Percentiles rank a stretch among this genome's conserved stretches.
Conservation (phyloP, 2,113 vertebrate genomes). For the Electrona antarctica region DNA sequence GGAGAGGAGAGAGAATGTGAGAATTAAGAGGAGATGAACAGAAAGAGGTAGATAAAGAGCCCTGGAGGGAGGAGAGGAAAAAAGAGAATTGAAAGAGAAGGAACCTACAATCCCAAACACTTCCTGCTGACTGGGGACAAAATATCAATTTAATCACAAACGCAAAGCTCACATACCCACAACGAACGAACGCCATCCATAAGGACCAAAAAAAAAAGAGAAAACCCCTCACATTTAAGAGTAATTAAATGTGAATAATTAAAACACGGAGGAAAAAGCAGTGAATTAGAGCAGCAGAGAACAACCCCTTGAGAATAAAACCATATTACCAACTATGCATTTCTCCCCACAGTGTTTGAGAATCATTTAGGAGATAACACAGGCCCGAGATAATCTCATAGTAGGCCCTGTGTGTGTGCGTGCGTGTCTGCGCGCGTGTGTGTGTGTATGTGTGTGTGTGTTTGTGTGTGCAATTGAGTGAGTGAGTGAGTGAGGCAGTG, state of each 20-base stretch:
- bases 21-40: conserved; percentile 26
- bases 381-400: conserved; percentile 17
- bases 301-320: conserved; percentile 41
- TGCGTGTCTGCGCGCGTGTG: neutral
- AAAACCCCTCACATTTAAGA: conserved; percentile 40
- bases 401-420: neutral
- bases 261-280: conserved; percentile 48
- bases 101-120: too few relatives aligned
- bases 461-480: neutral
- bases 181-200: conserved; percentile 49
- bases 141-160: conserved; percentile 43
- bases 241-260: conserved; percentile 75
- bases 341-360: conserved; percentile 29
- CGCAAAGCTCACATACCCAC: conserved; percentile 30
- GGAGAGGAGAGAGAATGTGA: conserved; percentile 14
- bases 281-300: conserved; percentile 34
- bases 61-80: conserved; percentile 41
- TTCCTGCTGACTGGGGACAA: too few relatives aligned
- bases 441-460: neutral
- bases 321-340: conserved; percentile 30
- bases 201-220: conserved; percentile 4
- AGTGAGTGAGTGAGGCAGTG: too few relatives aligned
- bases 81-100: conserved; percentile 51
- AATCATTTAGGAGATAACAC: conserved; percentile 25
- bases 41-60: conserved; percentile 51